Conservation (phyloP, 1,140 invertebrate species). For the Holotrichia oblita region DNA sequence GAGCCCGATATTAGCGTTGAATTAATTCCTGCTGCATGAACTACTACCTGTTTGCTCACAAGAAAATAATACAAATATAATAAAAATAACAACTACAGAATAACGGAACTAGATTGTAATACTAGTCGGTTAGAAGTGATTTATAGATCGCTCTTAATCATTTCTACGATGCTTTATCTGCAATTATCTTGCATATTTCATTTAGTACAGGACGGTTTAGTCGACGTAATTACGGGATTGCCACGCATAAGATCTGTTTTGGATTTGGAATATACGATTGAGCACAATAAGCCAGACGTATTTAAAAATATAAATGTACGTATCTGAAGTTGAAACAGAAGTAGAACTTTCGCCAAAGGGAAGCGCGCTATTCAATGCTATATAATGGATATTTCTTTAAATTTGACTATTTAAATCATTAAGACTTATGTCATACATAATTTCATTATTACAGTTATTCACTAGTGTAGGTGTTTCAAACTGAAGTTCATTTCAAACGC, state of each 20-base stretch:
- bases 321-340: neutral
- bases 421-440: conserved; percentile 3
- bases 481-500: neutral
- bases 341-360: conserved; percentile 10
- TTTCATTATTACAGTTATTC: neutral
- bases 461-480: neutral
- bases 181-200: conserved; percentile 21
- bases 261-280: neutral
- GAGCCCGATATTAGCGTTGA: too few species aligned
- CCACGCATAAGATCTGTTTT: neutral
- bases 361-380: neutral
- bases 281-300: neutral
- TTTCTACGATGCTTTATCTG: neutral
- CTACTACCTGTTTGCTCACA: too few species aligned
- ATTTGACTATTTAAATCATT: neutral
- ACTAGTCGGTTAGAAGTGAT: neutral
- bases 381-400: neutral
- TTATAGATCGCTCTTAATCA: neutral
- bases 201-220: neutral
- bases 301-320: neutral
- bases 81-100: neutral
- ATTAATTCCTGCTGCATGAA: too few species aligned
- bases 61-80: neutral
- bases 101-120: neutral
- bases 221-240: neutral